Conservation (phyloP, 1,140 invertebrate genomes). For the Zaprionus kolodkinae region DNA sequence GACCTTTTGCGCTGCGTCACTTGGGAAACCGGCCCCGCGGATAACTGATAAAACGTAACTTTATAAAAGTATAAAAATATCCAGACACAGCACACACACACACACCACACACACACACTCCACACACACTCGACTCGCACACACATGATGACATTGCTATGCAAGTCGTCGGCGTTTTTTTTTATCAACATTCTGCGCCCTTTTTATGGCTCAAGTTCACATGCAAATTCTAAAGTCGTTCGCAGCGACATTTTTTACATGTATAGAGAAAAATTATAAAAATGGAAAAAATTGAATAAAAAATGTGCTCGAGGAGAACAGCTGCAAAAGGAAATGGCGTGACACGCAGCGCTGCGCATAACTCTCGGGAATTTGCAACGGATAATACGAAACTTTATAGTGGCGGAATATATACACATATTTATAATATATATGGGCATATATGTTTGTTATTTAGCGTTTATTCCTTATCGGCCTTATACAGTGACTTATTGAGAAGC, state of each 20-base stretch:
- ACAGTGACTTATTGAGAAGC: neutral
- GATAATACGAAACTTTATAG: neutral
- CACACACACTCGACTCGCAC: neutral
- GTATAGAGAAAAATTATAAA: constrained; percentile 16
- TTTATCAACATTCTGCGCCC: constrained; percentile 34
- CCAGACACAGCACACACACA: constrained; percentile 10
- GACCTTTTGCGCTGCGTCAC: constrained; percentile 44
- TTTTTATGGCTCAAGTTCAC: constrained; percentile 47
- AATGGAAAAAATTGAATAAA: constrained; percentile 5
- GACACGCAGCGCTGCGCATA: constrained; percentile 42
- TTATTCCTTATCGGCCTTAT: neutral
- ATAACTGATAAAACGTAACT: constrained; percentile 48
- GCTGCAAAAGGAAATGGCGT: constrained; percentile 29
- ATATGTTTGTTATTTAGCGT: neutral
- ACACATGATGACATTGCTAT: constrained; percentile 6
- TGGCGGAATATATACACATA: neutral
- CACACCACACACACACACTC: constrained; percentile 19
- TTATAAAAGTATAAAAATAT: constrained; percentile 30
- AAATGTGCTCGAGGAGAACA: constrained; percentile 19
- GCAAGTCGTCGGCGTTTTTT: constrained; percentile 6
- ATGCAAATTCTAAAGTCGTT: constrained; percentile 37
- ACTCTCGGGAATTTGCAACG: constrained; percentile 48
- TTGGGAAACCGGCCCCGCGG: constrained; percentile 49
- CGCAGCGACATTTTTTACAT: constrained; percentile 7
- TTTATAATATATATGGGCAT: neutral